Base-by-base conservation (phyloP, 2,888 invertebrate species). In the Nymphalis urticae region DNA sequence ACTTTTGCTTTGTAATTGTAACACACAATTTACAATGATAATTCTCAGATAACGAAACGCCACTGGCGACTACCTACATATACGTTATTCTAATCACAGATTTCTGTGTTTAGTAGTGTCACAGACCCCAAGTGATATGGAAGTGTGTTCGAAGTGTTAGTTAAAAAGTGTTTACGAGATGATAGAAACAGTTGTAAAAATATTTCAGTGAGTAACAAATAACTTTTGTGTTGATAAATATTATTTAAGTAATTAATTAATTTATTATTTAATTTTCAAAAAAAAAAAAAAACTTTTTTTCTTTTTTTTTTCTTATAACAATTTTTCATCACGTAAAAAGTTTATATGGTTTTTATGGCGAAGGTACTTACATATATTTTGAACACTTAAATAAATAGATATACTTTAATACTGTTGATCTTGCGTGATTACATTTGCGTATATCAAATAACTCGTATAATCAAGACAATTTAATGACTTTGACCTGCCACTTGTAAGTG, bases 191-290 rank as follows among this genome's bases (percentile, higher is more conserved):
- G 47, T 76, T 47, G 67, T 63, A 16, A 64, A 70, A 50, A 58
- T 67, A 42, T 73, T 75, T 71, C 42, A 69, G 75, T 75, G 56
- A 75, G 75, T 75, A 62, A 48, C 32, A 32, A 58, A 65, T 42
- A 50, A 13, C 42, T 48, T 62, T 48, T n/a, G 32, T 24, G 32
- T 6, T 32, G 21, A 21, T 21, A 21, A 2, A 51, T 3, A 9
- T 51, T 51, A 3, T 21, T 51, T 19, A 10, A 10, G 7, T 51
- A 10, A 21, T 51, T 19, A 10, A 10, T 8, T 51, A 10, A n/a
- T 48, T 48, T 48, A 48, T 48, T n/a, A 32, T 6, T 32, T 5
- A 32, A 27, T 6, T 32, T 6, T 32, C 27, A 32, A 32, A 0
- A 32, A 32, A 32, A 32, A 0, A 32, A 32, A 32, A 32, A 32